A percentile compares a stretch with the other conserved stretches of the same genome.
phyloP scores from a whole-genome alignment of 2,797 vertebrate species.

The Aeoliscus strigatus region DNA sequence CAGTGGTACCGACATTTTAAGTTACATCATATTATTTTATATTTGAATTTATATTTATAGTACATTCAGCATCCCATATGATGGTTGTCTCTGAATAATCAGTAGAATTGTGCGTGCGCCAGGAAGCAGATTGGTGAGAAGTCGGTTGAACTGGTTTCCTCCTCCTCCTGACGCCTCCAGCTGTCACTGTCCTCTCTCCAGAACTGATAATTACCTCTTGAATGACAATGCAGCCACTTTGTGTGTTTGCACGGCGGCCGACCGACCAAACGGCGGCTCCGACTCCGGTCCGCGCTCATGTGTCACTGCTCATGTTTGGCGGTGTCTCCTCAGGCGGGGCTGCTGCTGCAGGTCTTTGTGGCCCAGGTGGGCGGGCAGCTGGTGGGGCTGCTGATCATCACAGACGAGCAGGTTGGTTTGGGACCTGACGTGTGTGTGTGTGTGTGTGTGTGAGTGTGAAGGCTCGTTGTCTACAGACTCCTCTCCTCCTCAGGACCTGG shows the following conservation, averaged over 20 bases:
- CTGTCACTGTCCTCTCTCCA: constrained; percentile 51
- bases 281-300: neutral
- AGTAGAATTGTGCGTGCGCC: constrained; percentile 23
- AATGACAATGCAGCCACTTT: constrained; percentile 33
- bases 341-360: constrained; percentile 79
- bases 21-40: too few relatives aligned
- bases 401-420: constrained; percentile 83
- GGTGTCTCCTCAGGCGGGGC: constrained; percentile 71
- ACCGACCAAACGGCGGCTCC: neutral
- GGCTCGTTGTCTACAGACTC: too few relatives aligned
- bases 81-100: constrained; percentile 37
- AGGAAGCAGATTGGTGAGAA: constrained; percentile 57
- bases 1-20: too few relatives aligned
- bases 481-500: constrained; percentile 76
- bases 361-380: constrained; percentile 75
- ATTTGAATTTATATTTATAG: too few relatives aligned
- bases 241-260: constrained; percentile 34
- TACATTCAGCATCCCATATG: too few relatives aligned
- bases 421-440: too few relatives aligned
- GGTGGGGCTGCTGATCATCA: constrained; percentile 80
- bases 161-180: constrained; percentile 53
- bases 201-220: constrained; percentile 46
- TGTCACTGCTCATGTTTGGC: neutral
- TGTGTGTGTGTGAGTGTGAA: too few relatives aligned
- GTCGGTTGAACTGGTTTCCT: constrained; percentile 36